Conservation (phyloP, 2,113 vertebrate species). For the Cygnus atratus region DNA sequence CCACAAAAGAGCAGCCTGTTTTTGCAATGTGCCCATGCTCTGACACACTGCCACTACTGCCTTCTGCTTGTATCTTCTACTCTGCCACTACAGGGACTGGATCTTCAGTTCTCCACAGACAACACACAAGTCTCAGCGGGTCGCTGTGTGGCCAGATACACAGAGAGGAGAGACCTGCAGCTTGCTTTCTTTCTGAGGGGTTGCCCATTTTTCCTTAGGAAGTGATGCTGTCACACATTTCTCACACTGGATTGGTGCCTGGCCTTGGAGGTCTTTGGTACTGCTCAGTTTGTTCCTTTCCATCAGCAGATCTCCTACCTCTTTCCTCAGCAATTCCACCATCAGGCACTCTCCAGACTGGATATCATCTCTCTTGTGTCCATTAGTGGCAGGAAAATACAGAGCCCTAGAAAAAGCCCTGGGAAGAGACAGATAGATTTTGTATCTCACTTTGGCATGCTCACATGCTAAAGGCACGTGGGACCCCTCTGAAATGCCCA, state of each 20-base stretch:
- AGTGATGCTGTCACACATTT: background rate
- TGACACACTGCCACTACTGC: too few relatives aligned
- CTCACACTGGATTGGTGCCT: background rate
- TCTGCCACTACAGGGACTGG: background rate
- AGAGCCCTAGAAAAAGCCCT: background rate
- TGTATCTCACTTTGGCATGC: background rate
- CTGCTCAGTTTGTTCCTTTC: background rate
- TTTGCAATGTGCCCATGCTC: background rate
- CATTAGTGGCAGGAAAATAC: background rate
- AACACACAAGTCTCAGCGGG: background rate
- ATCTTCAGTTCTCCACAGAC: background rate
- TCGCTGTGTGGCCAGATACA: background rate
- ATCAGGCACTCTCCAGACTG: background rate
- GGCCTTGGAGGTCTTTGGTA: background rate
- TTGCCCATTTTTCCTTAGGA: background rate
- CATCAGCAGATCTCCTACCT: background rate
- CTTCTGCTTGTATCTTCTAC: too few relatives aligned
- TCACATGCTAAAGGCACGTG: fast-evolving
- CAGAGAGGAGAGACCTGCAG: background rate
- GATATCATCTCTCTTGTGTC: background rate
- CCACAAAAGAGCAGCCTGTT: background rate
- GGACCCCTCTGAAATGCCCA: background rate
- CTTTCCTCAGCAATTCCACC: background rate
- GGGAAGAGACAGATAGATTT: background rate
- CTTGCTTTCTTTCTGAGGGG: background rate